phyloP scores from a whole-genome alignment of 2,888 invertebrate species.

The Cerastis leucographa region DNA sequence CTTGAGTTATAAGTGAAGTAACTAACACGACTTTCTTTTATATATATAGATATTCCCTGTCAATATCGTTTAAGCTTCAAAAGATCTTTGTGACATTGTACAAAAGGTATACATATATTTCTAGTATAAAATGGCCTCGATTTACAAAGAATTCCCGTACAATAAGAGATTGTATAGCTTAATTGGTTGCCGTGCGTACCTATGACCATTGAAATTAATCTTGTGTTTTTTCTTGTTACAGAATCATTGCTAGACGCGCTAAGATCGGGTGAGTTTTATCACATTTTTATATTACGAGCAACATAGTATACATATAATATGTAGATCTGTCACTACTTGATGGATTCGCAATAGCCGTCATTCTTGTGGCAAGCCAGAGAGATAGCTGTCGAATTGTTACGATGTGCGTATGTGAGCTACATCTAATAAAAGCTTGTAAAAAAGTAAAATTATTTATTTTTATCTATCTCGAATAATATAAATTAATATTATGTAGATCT shows the following conservation, averaged over 20 bases:
- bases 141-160: no score
- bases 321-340: not conserved
- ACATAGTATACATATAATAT: not conserved
- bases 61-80: not conserved
- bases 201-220: not conserved
- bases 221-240: constrained; percentile 52
- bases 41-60: not conserved
- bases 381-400: not conserved
- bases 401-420: not conserved
- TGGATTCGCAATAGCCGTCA: constrained; percentile 21
- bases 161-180: no score
- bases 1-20: no score
- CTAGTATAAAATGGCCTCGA: no score
- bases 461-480: no score
- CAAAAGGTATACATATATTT: no score
- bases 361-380: not conserved
- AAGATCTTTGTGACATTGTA: not conserved
- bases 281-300: not conserved
- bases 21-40: no score
- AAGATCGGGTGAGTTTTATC: constrained; percentile 54
- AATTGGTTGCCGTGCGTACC: no score
- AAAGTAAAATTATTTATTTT: not conserved
- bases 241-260: constrained; percentile 38
- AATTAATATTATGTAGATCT: not conserved
- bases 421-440: no score